Evolutionary conservation across 2,888 invertebrate genomes (phyloP), one percentile per base, ranked within the genome.

Genomic region (Chrysolina americana): DNA sequence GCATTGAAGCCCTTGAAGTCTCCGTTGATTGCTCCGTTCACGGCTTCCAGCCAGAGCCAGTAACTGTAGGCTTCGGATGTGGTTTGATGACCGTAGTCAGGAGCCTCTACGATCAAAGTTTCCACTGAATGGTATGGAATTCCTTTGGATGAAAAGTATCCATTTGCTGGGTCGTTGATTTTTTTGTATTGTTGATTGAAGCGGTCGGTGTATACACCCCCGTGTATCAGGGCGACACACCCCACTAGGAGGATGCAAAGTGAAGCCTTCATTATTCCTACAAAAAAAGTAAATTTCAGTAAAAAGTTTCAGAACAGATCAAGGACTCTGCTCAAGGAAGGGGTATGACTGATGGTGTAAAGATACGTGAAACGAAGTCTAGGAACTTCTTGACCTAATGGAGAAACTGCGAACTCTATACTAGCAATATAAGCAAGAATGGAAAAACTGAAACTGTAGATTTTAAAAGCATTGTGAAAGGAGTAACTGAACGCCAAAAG

Each of bases 11-110:
- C 53, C 36, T 73, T 71, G 59, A 81, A 82, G 63, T 82, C 79
- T 1, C 78, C 76, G 48, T 66, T 72, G 59, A 81, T 71, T 36
- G 78, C 80, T n/a, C 82, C 82, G 66, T 82, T 72, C 74, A 80
- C 68, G 10, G 82, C 82, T 75, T 82, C 81, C 59, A 82, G 41
- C 77, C 77, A 78, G 17, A 78, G 17, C 23, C 76, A 80, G 65
- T 79, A 82, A 75, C 80, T 81, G 78, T 69, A 78, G 9, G 81
- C 82, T 74, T 82, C 82, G 9, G 82, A 82, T 19, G 81, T 81
- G 9, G 80, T 81, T 76, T 81, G 78, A 63, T 81, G 81, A 8
- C 81, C 82, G 47, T 81, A 71, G 62, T 81, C 82, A 15, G 82
- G 81, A 10, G 81, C 81, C 64, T 81, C 81, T 2, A 81, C 80